Conservation (phyloP, 2,113 vertebrate species). For the Meriones unguiculatus region DNA sequence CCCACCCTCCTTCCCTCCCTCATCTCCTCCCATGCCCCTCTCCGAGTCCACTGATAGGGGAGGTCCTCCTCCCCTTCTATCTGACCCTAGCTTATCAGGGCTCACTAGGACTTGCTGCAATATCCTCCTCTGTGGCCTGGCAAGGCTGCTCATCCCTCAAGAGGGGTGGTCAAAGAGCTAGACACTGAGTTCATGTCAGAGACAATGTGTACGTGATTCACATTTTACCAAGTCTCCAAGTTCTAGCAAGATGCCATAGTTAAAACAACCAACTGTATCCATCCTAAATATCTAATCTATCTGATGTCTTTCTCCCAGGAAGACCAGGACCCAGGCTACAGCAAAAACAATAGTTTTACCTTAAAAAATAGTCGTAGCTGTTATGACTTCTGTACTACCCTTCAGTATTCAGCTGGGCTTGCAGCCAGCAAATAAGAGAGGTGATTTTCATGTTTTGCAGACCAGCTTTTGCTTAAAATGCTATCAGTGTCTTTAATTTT, state of each 20-base stretch:
- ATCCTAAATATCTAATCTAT: neutral
- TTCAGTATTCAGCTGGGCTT: neutral
- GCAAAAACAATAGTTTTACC: neutral
- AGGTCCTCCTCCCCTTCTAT: too few relatives aligned
- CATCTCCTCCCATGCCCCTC: too few relatives aligned
- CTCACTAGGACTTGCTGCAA: too few relatives aligned
- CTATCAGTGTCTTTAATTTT: conserved; percentile 14
- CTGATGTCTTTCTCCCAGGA: neutral
- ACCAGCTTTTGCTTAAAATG: conserved; percentile 15
- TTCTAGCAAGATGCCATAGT: conserved; percentile 35
- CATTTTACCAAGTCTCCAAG: conserved; percentile 8
- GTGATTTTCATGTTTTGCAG: neutral
- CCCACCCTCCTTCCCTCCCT: too few relatives aligned
- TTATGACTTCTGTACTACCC: neutral
- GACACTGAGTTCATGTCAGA: too few relatives aligned
- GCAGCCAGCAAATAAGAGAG: neutral
- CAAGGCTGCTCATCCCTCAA: too few relatives aligned
- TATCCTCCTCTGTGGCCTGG: too few relatives aligned
- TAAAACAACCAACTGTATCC: neutral
- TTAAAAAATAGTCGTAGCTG: neutral
- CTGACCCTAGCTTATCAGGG: too few relatives aligned
- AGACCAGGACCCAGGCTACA: neutral
- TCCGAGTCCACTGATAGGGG: too few relatives aligned
- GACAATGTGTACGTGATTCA: neutral
- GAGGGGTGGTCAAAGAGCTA: too few relatives aligned